Evolutionary conservation across 2,888 invertebrate species (phyloP), one percentile per base, ranked within the genome.

Genomic region (Papilio elwesi): DNA sequence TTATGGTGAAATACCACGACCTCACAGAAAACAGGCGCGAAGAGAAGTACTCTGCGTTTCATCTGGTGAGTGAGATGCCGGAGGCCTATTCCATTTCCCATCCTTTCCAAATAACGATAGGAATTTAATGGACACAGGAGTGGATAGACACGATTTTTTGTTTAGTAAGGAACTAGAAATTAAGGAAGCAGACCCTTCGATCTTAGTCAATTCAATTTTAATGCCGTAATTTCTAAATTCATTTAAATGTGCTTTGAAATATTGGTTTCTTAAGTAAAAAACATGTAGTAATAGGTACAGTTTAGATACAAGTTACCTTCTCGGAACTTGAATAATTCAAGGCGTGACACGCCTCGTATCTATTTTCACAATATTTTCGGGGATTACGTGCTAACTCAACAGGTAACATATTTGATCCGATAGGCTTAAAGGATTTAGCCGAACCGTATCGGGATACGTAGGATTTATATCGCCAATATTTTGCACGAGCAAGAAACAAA

Each of bases 391-490:
- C 68, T 64, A 49, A 55, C 72, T 63, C 68, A 68, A 64, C 72
- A 68, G 63, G 72, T 68, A 72, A 53, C 63, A 48, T 62, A 53
- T 68, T 72, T 72, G 53, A 72, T 72, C 68, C 55, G n/a, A 48
- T 15, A 53, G 16, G 68, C 72, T 72, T 68, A 72, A 63, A 49
- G 68, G 68, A 26, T 64, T 48, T n/a, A 55, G 68, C 2, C 48
- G 53, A 53, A 9, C 55, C 16, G 48, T 36, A 55, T 16, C 43
- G 11, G 43, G 55, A 68, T 68, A 63, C 48, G 38, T 53, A 10
- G 38, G 68, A 64, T 64, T 64, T 55, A 49, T 48, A 26, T 13
- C 13, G 48, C 62, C 48, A 53, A 53, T 65, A 65, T 52, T 65
- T 57, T 43, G 15, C 9, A 52, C 43, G 47, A 47, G 43, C 63